These are phyloP conservation scores for Hyles vespertilio DNA, from an alignment of 1,140 invertebrate genomes.

Conservation along the genomic window DNA sequence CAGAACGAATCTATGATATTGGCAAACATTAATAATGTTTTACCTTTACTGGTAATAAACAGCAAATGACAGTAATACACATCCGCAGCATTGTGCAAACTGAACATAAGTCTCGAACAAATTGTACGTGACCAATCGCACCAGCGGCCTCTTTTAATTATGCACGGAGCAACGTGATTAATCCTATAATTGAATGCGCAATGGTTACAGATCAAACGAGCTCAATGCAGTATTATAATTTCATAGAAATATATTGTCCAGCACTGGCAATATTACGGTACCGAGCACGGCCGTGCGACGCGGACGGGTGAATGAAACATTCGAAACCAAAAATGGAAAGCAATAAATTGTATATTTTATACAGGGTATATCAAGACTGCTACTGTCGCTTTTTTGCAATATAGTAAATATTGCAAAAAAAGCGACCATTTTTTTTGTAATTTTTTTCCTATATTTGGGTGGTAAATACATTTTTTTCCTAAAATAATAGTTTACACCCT, in stretches of 20 bases:
- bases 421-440: too few relatives aligned
- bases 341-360: too few relatives aligned
- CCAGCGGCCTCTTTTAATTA: slow-evolving; percentile 30
- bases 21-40: neutral
- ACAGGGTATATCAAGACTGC: too few relatives aligned
- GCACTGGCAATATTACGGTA: neutral
- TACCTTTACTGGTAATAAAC: too few relatives aligned
- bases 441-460: too few relatives aligned
- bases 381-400: too few relatives aligned
- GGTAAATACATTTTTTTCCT: too few relatives aligned
- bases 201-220: slow-evolving; percentile 13
- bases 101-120: slow-evolving; percentile 4
- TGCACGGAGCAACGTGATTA: slow-evolving; percentile 27
- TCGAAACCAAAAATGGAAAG: too few relatives aligned
- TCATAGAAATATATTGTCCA: neutral
- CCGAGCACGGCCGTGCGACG: too few relatives aligned
- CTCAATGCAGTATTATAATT: slow-evolving; percentile 7
- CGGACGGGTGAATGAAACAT: too few relatives aligned
- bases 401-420: too few relatives aligned
- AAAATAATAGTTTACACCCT: too few relatives aligned
- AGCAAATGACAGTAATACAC: slow-evolving; percentile 8
- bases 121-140: slow-evolving; percentile 32
- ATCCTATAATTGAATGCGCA: slow-evolving; percentile 22
- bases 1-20: slow-evolving; percentile 6
- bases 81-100: slow-evolving; percentile 14